Conservation (phyloP, 2,797 vertebrate genomes). For the Hemitrygon akajei region DNA sequence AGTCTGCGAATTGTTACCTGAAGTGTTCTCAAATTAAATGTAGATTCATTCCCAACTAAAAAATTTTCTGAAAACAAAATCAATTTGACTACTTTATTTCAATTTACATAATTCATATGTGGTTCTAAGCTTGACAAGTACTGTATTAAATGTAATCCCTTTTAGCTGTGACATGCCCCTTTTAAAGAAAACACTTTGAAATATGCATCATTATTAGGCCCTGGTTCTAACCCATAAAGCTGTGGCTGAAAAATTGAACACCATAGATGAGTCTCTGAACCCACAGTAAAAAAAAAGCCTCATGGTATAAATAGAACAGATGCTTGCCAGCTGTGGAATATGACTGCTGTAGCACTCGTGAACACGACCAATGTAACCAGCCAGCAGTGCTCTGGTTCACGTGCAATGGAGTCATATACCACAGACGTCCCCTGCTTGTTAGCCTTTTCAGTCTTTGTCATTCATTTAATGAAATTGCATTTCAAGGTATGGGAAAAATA, state of each 20-base stretch:
- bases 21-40: neutral
- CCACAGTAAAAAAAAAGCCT: slow-evolving; percentile 26
- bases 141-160: neutral
- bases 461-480: neutral
- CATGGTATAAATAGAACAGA: slow-evolving; percentile 34
- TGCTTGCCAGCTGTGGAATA: slow-evolving; percentile 30
- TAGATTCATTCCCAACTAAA: neutral
- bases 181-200: slow-evolving; percentile 5
- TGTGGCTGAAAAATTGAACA: slow-evolving; percentile 24
- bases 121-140: neutral
- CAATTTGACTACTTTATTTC: neutral
- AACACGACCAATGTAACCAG: slow-evolving; percentile 28
- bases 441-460: neutral
- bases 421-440: neutral
- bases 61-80: neutral
- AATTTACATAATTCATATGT: neutral
- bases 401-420: neutral
- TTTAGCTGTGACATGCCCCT: slow-evolving; percentile 8
- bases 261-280: slow-evolving; percentile 24
- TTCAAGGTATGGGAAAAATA: neutral
- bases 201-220: neutral
- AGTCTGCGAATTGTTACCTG: neutral
- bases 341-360: neutral
- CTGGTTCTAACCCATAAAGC: neutral
- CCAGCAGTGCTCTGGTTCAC: neutral